Evolutionary conservation across 2,113 vertebrate genomes (phyloP), one percentile per base, ranked within the genome.

Genomic region (Elephas maximus): DNA sequence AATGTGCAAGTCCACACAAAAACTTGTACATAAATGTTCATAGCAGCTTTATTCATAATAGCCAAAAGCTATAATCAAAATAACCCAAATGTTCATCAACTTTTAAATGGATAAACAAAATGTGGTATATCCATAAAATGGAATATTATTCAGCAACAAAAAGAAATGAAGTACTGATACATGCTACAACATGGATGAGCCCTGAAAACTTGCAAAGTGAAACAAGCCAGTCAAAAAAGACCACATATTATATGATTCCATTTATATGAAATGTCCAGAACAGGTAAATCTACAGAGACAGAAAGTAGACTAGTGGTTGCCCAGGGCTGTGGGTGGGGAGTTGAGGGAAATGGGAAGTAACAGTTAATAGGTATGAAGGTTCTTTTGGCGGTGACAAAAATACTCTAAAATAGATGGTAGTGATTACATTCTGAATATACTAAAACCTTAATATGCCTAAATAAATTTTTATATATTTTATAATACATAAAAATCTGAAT

Each of bases 361-460:
- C 6, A 8, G n/a, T 7, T 76, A 45, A n/a, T 18, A 4, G 20
- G 6, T 2, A 63, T 0, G 0, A 17, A 8, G 62, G 33, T 91
- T 71, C 74, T 26, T 23, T 63, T 0, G 2, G 8, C 24, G 62
- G 26, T n/a, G 18, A 28, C 11, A 3, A 82, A 78, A 77, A 69
- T 45, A 4, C 41, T 73, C 44, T 41, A 79, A 69, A n/a, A 62
- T 4, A 41, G 76, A 44, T 6, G 9, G 28, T 48, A 57, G 57
- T 20, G 20, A 2, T 41, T 67, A 14, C 76, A 90, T 17, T 77
- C 74, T 63, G 14, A 89, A 20, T 62, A 62, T 62, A 62, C 60
- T 6, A 62, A 62, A 82, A 20, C 60, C 60, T 71, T 67, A 89
- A 62, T 23, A 62, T 62, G 23, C 20, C 60, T 62, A 20, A 20